Base-by-base conservation (phyloP, 1,140 invertebrate species). In the Euglossa dilemma region DNA sequence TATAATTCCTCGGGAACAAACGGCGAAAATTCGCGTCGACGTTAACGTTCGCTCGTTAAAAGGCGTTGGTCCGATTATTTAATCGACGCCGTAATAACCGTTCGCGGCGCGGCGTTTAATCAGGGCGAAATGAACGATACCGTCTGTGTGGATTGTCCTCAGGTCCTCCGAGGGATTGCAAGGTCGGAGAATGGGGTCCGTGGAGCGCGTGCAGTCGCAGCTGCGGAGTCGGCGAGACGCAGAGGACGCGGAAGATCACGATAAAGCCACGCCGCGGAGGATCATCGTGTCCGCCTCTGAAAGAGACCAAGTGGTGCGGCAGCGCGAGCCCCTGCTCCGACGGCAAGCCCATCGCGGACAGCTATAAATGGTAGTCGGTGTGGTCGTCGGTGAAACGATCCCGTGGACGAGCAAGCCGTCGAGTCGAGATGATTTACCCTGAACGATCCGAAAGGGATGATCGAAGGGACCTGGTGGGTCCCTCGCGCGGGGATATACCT, bases 281-380 rank as follows among this genome's bases (percentile, higher is more conserved):
- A 5, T 94, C 95, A 45, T 94, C 96, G 18, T 98, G 98, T 94
- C 97, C 98, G 25, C 96, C 97, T 3, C 95, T 98, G 28, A 95
- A 97, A 78, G 97, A 98, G 91, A 97, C 97, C 52, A 97, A 97
- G 91, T 98, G 97, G 97, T 98, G 98, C 91, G 97, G 97, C 73
- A 97, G 96, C 81, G 96, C 96, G 71, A 95, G 95, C 83, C 96
- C 96, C 71, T 97, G 97, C 93, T 91, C 90, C 43, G 91, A 91
- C 52, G 91, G 80, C 80, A 87, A 89, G 36, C 87, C 91, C 61
- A 80, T 82, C 57, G 67, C 83, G 59, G 88, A 92, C 83, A 64
- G 79, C 86, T 92, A 92, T 80, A 91, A 92, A 71, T 93, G 92
- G 92, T 93, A 93, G 91, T 91, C 77, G 67, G 67, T 77, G 14